Conservation (phyloP, 2,888 invertebrate genomes). For the Lithophane socia region DNA sequence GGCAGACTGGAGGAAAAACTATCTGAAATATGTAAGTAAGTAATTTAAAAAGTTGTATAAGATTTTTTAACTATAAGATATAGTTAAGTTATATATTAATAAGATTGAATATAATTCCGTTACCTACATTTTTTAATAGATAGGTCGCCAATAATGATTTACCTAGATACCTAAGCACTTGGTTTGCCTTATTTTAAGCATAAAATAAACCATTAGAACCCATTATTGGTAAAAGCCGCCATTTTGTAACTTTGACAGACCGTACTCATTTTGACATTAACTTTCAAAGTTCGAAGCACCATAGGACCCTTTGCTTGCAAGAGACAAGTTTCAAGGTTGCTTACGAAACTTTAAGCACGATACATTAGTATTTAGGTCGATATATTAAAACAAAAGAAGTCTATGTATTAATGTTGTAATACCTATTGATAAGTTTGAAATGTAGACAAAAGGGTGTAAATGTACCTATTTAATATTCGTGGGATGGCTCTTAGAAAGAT, state of each 20-base stretch:
- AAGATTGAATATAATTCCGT: neutral
- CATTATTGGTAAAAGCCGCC: neutral
- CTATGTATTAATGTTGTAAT: constrained; percentile 22
- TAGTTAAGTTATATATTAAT: too few species aligned
- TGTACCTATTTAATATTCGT: constrained; percentile 5
- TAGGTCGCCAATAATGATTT: neutral
- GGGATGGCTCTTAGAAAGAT: constrained; percentile 2
- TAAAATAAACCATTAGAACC: neutral
- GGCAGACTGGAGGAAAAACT: constrained; percentile 41
- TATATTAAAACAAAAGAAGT: constrained; percentile 34
- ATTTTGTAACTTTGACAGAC: neutral
- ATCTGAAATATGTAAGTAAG: constrained; percentile 32
- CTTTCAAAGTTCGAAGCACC: constrained; percentile 9
- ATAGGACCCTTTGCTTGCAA: neutral
- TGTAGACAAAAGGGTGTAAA: constrained; percentile 32
- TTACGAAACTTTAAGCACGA: constrained; percentile 17
- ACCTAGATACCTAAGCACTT: neutral
- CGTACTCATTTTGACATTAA: constrained; percentile 1
- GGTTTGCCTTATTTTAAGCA: neutral
- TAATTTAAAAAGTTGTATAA: constrained; percentile 24
- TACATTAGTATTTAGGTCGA: constrained; percentile 9
- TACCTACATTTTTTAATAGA: neutral
- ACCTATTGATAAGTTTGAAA: constrained; percentile 11
- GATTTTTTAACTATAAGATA: neutral
- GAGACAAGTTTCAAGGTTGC: constrained; percentile 15